Percentiles rank a stretch among this genome's conserved stretches.
These are phyloP conservation scores for Tupiocoris notatus DNA, from an alignment of 2,888 invertebrate genomes.

Conservation along the genomic window DNA sequence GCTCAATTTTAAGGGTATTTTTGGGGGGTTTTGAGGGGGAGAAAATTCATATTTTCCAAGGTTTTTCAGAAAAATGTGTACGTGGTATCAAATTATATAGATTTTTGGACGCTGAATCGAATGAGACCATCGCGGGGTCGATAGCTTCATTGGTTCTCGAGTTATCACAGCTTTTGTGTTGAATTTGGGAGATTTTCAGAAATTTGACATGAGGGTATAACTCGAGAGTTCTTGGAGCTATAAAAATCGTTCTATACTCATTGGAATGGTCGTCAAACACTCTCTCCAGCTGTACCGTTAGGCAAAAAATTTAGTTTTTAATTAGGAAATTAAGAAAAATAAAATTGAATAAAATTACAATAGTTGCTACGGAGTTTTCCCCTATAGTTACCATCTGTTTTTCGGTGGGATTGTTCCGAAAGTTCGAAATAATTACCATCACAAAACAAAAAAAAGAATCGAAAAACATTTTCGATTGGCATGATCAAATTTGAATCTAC, in stretches of 20 bases:
- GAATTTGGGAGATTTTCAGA: not conserved
- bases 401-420: no score
- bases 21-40: not conserved
- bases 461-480: no score
- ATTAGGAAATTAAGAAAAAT: not conserved
- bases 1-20: not conserved
- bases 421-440: no score
- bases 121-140: not conserved
- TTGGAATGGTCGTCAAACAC: not conserved
- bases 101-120: not conserved
- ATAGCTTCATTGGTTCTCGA: not conserved
- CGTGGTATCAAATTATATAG: not conserved
- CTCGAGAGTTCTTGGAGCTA: not conserved
- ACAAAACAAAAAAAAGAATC: no score
- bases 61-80: not conserved
- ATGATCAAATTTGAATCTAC: no score
- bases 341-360: no score
- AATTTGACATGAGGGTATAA: not conserved
- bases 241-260: not conserved
- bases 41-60: not conserved
- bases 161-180: not conserved
- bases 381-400: no score
- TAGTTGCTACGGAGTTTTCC: no score
- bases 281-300: not conserved
- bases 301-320: not conserved